Base-by-base conservation (phyloP, 1,140 invertebrate species). In the Penaeus indicus region DNA sequence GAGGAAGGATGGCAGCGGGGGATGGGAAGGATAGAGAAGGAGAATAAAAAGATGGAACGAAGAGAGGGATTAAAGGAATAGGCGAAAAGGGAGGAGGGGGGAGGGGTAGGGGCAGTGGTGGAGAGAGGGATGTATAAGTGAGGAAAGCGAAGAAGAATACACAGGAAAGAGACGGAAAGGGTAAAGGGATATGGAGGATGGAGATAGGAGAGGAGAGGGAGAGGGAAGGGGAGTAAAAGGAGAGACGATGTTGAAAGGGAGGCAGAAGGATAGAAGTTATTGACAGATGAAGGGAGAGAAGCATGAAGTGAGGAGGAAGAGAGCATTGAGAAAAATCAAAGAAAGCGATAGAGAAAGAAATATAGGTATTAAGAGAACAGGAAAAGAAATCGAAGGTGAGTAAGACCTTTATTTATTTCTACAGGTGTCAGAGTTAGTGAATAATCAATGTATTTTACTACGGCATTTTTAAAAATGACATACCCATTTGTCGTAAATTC, bases 141-240 rank as follows among this genome's bases (percentile, higher is more conserved):
- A 54, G 77, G 60, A 32, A 79, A 60, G 60, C 25, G 60, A 60
- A 47, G 16, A 79, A 19, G 60, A 60, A 79, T n/a, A 60, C 22
- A 47, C 5, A 79, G 77, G 8, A 54, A 54, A 13, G 11, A 1
- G 16, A 54, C 0, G 11, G 54, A 16, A 54, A 54, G 54, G 54
- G 38, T 4, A 42, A 42, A 8, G 7, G 38, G 38, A 16, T 5
- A 10, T 54, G 38, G 16, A 60, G 38, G 42, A 79, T 42, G 38
- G 77, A 79, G 25, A 79, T 25, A 79, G 42, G 77, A 79, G 77
- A 79, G 77, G 77, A 79, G 77, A 79, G 77, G 22, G 32, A 54
- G 77, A 25, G 54, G 16, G 54, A 54, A 54, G 10, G 10, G 16
- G 54, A 54, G 10, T 54, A 54, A 54, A 16, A 54, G 54, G 54